phyloP scores from a whole-genome alignment of 2,113 vertebrate species.

The Sander vitreus region DNA sequence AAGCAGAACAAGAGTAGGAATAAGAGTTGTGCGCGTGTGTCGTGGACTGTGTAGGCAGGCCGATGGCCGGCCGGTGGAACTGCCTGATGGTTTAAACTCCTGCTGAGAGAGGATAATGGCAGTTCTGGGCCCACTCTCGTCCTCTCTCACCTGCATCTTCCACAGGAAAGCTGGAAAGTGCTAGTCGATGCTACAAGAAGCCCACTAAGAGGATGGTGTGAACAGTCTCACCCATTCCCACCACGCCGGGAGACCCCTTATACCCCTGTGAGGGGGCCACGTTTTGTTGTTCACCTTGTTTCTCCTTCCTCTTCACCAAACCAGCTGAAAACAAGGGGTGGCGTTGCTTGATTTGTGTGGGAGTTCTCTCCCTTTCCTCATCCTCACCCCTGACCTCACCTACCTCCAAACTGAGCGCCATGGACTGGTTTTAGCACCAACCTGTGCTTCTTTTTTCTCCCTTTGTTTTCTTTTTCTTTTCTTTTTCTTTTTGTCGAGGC shows the following conservation, averaged over 20 bases:
- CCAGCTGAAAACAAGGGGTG: conserved; percentile 19
- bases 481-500: conserved; percentile 79
- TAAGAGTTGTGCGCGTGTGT: conserved; percentile 59
- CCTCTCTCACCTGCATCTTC: conserved; percentile 46
- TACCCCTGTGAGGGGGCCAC: conserved; percentile 43
- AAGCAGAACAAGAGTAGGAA: conserved; percentile 56
- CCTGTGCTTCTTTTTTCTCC: conserved; percentile 62
- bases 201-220: conserved; percentile 73
- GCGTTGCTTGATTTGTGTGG: conserved; percentile 39
- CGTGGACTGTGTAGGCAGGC: conserved; percentile 62
- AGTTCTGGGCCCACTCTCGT: conserved; percentile 55
- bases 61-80: conserved; percentile 41
- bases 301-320: not conserved
- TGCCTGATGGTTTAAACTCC: conserved; percentile 42
- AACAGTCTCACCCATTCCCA: conserved; percentile 47
- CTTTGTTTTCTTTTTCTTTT: conserved; percentile 73
- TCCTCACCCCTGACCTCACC: conserved; percentile 53
- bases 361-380: conserved; percentile 51
- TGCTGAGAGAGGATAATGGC: conserved; percentile 72
- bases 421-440: conserved; percentile 69
- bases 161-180: conserved; percentile 42
- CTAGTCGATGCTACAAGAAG: conserved; percentile 46
- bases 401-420: conserved; percentile 36
- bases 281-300: conserved; percentile 6
- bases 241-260: conserved; percentile 46